phyloP scores from a whole-genome alignment of 2,113 vertebrate genomes.

The Microcebus lehilahytsara region DNA sequence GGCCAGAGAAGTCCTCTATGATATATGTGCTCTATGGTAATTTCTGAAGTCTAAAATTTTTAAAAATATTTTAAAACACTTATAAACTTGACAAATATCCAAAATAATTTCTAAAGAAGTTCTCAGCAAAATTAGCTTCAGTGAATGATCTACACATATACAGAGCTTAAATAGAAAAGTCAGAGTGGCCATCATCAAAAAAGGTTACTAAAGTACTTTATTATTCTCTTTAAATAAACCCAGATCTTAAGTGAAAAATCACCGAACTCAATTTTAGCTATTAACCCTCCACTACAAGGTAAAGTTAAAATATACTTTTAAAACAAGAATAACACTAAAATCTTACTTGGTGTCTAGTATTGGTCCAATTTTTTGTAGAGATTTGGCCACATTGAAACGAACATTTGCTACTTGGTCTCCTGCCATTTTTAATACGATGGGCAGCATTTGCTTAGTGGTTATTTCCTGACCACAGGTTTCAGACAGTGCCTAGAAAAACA shows the following conservation, averaged over 20 bases:
- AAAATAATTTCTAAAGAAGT: background rate
- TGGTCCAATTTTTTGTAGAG: constrained; percentile 93
- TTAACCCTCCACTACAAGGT: background rate
- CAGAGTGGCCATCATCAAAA: background rate
- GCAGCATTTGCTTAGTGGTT: constrained; percentile 94
- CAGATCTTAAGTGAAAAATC: background rate
- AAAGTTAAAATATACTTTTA: constrained; percentile 25
- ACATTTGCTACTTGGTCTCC: constrained; percentile 95
- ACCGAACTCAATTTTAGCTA: background rate
- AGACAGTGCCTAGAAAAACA: constrained; percentile 86
- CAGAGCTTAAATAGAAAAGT: background rate
- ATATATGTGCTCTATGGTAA: background rate
- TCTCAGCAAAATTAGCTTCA: background rate
- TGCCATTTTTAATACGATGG: constrained; percentile 93
- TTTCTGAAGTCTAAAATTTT: constrained; percentile 25
- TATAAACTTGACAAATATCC: background rate
- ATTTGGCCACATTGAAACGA: constrained; percentile 95
- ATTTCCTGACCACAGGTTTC: constrained; percentile 93
- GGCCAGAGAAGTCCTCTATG: background rate
- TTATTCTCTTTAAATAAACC: constrained; percentile 21
- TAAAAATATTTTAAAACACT: background rate
- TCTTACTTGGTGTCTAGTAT: constrained; percentile 89
- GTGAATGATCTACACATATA: background rate
- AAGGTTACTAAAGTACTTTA: background rate
- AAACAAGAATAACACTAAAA: constrained; percentile 27